phyloP scores from a whole-genome alignment of 2,888 invertebrate species.

The Drosophila mimetica region DNA sequence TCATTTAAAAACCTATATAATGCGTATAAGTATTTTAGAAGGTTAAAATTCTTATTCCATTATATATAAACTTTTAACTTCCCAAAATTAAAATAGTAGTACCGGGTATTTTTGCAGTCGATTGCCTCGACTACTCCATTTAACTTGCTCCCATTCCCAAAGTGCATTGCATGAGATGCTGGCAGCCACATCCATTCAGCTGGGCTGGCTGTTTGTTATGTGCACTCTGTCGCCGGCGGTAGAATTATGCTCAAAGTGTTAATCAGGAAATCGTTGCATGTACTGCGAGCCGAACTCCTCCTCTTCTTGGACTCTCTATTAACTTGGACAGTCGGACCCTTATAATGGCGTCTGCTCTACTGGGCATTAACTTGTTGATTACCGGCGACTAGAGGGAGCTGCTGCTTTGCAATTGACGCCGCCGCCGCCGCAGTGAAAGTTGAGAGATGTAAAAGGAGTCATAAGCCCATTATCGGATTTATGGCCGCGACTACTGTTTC shows the following conservation, averaged over 20 bases:
- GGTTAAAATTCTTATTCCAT: no score
- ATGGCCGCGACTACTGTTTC: conserved; percentile 56
- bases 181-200: conserved; percentile 48
- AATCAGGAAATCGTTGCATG: conserved; percentile 81
- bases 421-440: conserved; percentile 44
- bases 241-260: conserved; percentile 82
- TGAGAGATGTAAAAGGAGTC: conserved; percentile 33
- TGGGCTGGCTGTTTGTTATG: conserved; percentile 67
- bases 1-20: no score
- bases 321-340: conserved; percentile 51
- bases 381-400: conserved; percentile 29
- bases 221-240: conserved; percentile 75
- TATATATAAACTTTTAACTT: no score
- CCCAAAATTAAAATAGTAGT: no score
- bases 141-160: conserved; percentile 7
- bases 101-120: conserved; percentile 11
- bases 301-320: neutral
- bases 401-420: conserved; percentile 54
- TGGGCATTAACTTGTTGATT: conserved; percentile 40
- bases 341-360: conserved; percentile 57
- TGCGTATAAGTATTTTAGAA: no score
- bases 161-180: conserved; percentile 54
- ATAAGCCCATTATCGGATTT: conserved; percentile 54
- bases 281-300: conserved; percentile 24
- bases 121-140: neutral